Conservation (phyloP, 2,888 invertebrate species). For the Habrosyne pyritoides region DNA sequence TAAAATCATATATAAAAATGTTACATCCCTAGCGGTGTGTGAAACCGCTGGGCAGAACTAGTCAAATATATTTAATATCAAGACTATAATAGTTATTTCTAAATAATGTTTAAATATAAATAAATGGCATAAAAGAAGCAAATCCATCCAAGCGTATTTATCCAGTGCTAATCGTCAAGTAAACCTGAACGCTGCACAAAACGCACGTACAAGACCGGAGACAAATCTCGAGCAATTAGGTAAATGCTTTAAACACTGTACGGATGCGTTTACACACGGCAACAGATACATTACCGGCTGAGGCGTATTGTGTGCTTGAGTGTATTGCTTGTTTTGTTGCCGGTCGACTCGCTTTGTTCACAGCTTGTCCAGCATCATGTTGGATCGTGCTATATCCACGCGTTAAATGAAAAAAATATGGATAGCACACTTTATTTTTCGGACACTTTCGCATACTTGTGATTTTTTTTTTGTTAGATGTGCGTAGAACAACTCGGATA, state of each 20-base stretch:
- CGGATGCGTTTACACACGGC: conserved; percentile 15
- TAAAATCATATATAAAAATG: too few species aligned
- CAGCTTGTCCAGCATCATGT: neutral
- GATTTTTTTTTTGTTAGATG: too few species aligned
- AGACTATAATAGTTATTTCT: too few species aligned
- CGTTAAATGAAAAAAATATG: neutral
- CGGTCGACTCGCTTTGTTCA: neutral
- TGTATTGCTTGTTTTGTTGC: conserved; percentile 31
- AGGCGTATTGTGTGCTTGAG: conserved; percentile 20
- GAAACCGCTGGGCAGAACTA: too few species aligned
- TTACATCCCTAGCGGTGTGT: too few species aligned
- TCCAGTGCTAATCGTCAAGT: neutral
- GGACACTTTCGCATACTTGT: too few species aligned
- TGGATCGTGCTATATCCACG: neutral
- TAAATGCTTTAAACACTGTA: conserved; percentile 53
- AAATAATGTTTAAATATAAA: too few species aligned
- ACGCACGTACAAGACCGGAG: conserved; percentile 34
- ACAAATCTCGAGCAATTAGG: conserved; percentile 61
- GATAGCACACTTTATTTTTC: neutral
- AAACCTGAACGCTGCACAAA: conserved; percentile 18
- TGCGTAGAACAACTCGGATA: too few species aligned
- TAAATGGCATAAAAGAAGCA: too few species aligned
- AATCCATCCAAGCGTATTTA: neutral
- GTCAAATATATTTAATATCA: too few species aligned
- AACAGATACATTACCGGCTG: conserved; percentile 11